phyloP scores from a whole-genome alignment of 2,888 invertebrate species.

The Pammene aurita region DNA sequence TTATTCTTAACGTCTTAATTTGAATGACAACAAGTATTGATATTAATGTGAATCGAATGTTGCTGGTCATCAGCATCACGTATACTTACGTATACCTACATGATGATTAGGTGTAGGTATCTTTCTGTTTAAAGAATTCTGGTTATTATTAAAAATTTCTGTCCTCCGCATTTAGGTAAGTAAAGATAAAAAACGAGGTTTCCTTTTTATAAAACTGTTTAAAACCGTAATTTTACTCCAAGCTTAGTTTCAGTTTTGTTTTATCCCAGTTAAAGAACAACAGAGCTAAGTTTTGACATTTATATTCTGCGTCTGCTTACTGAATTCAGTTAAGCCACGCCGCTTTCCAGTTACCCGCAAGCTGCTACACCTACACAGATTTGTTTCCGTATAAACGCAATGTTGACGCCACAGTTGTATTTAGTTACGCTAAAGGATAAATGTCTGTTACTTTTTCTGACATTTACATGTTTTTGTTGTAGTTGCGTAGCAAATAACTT shows the following conservation, averaged over 20 bases:
- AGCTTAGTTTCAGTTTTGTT: conserved; percentile 37
- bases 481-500: too few species aligned
- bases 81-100: neutral
- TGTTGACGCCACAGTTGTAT: conserved; percentile 28
- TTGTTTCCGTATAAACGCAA: conserved; percentile 45
- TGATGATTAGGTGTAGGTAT: too few species aligned
- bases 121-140: too few species aligned
- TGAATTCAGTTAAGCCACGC: conserved; percentile 54
- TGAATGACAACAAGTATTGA: neutral
- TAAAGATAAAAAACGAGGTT: too few species aligned
- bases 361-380: conserved; percentile 52
- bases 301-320: conserved; percentile 52
- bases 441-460: conserved; percentile 13
- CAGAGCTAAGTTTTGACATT: conserved; percentile 45
- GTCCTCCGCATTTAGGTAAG: too few species aligned
- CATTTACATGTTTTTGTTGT: too few species aligned
- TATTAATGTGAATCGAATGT: conserved; percentile 2
- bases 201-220: conserved; percentile 1
- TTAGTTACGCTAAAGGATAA: conserved; percentile 1
- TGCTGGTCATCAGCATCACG: conserved; percentile 7
- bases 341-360: conserved; percentile 54
- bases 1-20: neutral
- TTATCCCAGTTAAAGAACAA: conserved; percentile 42
- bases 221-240: conserved; percentile 34
- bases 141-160: too few species aligned